A percentile compares a stretch with the other conserved stretches of the same genome.
Evolutionary conservation across 2,113 vertebrate species (phyloP).

Genomic region (Malurus cyaneus): DNA sequence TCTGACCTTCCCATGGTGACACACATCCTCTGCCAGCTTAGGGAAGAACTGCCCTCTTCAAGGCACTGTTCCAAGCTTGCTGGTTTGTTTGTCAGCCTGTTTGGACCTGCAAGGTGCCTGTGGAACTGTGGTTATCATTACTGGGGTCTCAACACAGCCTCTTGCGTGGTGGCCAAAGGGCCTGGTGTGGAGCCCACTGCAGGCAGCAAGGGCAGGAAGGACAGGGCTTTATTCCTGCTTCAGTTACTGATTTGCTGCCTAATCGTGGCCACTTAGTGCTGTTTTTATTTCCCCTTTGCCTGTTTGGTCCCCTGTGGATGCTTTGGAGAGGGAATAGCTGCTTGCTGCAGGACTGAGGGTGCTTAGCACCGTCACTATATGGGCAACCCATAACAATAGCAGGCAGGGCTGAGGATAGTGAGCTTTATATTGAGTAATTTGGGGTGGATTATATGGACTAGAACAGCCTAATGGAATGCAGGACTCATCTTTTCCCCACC

Average conservation of each 20-base stretch:
- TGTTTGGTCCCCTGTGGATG: background rate
- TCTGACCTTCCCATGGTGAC: background rate
- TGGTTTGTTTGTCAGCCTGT: background rate
- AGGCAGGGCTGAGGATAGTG: background rate
- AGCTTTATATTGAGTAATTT: conserved; percentile 1
- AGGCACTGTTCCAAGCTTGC: background rate
- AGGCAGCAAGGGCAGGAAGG: background rate
- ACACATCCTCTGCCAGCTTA: background rate
- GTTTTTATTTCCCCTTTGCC: background rate
- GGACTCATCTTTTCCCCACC: background rate
- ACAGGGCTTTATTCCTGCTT: background rate
- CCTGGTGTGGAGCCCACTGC: background rate
- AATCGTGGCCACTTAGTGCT: background rate
- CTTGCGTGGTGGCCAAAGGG: background rate
- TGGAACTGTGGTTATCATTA: background rate
- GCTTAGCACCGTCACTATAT: background rate
- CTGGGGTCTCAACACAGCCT: background rate
- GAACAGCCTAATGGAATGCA: conserved; percentile 2
- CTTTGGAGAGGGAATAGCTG: conserved; percentile 1
- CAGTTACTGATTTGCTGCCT: background rate
- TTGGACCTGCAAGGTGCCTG: background rate
- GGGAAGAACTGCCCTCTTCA: background rate
- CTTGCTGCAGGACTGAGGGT: background rate
- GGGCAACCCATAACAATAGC: background rate
- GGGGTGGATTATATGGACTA: conserved; percentile 25